Percentiles rank a stretch among this genome's conserved stretches.
Evolutionary conservation across 1,140 invertebrate species (phyloP).

Genomic region (Asobara japonica): DNA sequence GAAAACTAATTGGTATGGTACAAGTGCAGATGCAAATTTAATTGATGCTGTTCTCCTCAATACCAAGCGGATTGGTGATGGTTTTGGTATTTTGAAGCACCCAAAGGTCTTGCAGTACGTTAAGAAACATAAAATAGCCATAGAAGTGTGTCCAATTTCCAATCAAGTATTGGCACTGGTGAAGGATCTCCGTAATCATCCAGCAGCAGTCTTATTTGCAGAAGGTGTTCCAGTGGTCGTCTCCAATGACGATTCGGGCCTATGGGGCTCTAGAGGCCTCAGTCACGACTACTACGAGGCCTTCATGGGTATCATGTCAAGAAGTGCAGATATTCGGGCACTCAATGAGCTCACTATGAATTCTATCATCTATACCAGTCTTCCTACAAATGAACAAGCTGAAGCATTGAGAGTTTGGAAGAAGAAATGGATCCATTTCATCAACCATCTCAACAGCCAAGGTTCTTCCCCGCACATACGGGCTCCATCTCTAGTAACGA

Average conservation of each 20-base stretch:
- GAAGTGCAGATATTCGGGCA: constrained; percentile 74
- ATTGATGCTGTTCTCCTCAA: constrained; percentile 83
- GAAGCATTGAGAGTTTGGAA: constrained; percentile 48
- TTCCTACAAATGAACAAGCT: constrained; percentile 52
- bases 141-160: constrained; percentile 86
- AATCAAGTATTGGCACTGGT: constrained; percentile 83
- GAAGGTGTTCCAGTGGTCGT: constrained; percentile 71
- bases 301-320: constrained; percentile 81
- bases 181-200: constrained; percentile 83
- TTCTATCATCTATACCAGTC: constrained; percentile 74
- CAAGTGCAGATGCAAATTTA: constrained; percentile 75
- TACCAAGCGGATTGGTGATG: constrained; percentile 70
- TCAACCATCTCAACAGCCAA: no score
- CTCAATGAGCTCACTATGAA: constrained; percentile 84
- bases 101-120: constrained; percentile 73
- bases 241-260: constrained; percentile 81
- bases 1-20: constrained; percentile 81
- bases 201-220: constrained; percentile 74
- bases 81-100: constrained; percentile 80
- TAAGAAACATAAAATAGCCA: constrained; percentile 73
- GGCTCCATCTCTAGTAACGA: no score
- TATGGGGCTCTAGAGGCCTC: constrained; percentile 79
- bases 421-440: constrained; percentile 51
- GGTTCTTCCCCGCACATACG: no score
- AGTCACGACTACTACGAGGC: constrained; percentile 86